These are phyloP conservation scores for Corythornis leucogaster DNA, from an alignment of 2,797 vertebrate species.

Conservation along the genomic window DNA sequence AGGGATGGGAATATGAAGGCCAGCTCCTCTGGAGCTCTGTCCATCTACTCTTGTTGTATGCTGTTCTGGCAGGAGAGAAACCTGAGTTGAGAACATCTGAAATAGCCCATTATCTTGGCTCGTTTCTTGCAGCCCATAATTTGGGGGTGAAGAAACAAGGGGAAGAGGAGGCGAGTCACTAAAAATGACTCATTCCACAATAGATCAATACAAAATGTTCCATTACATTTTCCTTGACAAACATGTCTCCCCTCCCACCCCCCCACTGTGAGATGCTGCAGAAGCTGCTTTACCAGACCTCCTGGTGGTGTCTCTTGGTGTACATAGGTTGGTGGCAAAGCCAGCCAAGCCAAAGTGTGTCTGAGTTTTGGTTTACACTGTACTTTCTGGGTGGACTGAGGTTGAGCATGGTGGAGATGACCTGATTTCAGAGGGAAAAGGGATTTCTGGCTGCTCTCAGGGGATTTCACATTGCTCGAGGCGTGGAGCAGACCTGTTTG, in stretches of 20 bases:
- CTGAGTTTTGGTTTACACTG: background rate
- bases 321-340: background rate
- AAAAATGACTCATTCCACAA: conserved; percentile 30
- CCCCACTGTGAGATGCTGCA: background rate
- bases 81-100: conserved; percentile 5
- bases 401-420: background rate
- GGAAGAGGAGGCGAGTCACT: conserved; percentile 15
- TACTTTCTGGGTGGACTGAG: background rate
- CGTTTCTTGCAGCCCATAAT: conserved; percentile 54
- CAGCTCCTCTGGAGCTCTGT: background rate
- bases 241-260: background rate
- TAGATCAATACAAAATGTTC: conserved; percentile 24
- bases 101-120: conserved; percentile 37
- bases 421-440: background rate
- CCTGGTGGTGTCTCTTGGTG: background rate
- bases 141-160: conserved; percentile 9
- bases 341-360: background rate
- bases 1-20: background rate
- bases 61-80: conserved; percentile 28
- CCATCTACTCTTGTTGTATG: background rate
- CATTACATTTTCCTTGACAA: conserved; percentile 20
- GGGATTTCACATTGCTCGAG: rapidly evolving
- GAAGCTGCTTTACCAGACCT: background rate
- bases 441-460: background rate
- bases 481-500: background rate